phyloP scores from a whole-genome alignment of 2,888 invertebrate species.

The Drosophila melanosoma region DNA sequence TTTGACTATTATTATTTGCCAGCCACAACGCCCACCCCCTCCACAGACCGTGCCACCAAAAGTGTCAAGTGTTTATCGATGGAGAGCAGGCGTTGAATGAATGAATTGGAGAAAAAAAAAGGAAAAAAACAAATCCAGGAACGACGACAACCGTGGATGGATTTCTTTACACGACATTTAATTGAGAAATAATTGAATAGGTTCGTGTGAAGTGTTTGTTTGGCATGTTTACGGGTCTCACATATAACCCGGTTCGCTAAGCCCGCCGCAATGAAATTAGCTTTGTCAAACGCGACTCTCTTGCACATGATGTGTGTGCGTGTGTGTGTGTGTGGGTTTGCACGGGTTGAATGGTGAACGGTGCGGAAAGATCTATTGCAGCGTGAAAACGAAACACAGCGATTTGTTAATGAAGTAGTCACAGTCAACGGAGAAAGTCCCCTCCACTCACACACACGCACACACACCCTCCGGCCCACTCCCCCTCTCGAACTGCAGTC shows the following conservation, averaged over 20 bases:
- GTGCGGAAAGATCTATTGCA: constrained; percentile 73
- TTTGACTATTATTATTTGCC: constrained; percentile 48
- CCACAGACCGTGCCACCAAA: constrained; percentile 38
- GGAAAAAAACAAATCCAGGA: constrained; percentile 14
- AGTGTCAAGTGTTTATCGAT: constrained; percentile 68
- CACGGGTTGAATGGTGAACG: constrained; percentile 60
- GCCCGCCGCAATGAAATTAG: constrained; percentile 69
- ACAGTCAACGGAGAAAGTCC: constrained; percentile 70
- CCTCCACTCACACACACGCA: background rate
- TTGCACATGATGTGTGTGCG: constrained; percentile 4
- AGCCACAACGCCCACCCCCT: background rate
- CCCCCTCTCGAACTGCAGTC: constrained; percentile 33
- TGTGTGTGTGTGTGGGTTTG: constrained; percentile 30
- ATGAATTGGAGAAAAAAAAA: constrained; percentile 1
- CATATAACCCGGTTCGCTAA: constrained; percentile 37
- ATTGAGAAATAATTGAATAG: constrained; percentile 84
- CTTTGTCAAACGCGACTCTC: constrained; percentile 74
- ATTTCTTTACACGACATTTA: constrained; percentile 80
- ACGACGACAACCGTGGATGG: constrained; percentile 37
- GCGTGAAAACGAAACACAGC: constrained; percentile 73
- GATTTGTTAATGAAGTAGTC: constrained; percentile 77
- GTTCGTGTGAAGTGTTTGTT: constrained; percentile 83
- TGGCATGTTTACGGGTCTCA: constrained; percentile 59
- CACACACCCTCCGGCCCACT: background rate
- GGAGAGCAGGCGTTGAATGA: constrained; percentile 20